A percentile compares a stretch with the other conserved stretches of the same genome.
Conservation (phyloP, 2,113 vertebrate species). For the Tetrao urogallus region DNA sequence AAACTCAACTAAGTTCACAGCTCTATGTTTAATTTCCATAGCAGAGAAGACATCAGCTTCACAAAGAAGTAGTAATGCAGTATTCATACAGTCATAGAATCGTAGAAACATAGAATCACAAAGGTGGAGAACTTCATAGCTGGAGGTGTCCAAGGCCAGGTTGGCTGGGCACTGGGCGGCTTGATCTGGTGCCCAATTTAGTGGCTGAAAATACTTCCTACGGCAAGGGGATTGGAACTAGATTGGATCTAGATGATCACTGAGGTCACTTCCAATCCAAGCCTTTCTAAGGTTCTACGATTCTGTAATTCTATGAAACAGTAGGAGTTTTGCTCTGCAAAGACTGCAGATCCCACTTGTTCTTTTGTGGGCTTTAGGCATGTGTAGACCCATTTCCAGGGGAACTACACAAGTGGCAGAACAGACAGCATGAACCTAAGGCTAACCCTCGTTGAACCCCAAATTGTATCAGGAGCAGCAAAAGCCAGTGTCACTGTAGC, state of each 20-base stretch:
- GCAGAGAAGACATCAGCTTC: background rate
- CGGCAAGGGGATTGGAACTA: too few relatives aligned
- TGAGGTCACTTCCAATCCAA: too few relatives aligned
- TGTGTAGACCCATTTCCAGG: fast-evolving
- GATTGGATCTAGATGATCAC: too few relatives aligned
- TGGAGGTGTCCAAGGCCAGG: too few relatives aligned
- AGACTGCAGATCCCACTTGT: background rate
- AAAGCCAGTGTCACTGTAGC: background rate
- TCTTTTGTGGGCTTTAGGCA: background rate
- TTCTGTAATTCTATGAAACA: too few relatives aligned
- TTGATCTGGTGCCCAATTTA: too few relatives aligned
- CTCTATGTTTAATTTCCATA: background rate
- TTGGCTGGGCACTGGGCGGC: too few relatives aligned
- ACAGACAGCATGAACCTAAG: background rate
- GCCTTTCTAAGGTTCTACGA: too few relatives aligned
- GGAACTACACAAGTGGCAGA: background rate
- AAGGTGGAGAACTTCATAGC: too few relatives aligned
- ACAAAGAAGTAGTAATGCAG: background rate
- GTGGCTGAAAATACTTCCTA: too few relatives aligned
- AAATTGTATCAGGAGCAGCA: background rate
- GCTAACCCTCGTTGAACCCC: background rate
- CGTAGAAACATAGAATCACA: too few relatives aligned
- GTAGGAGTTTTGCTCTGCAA: background rate
- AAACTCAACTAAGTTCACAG: background rate
- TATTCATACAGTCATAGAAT: background rate